Base-by-base conservation (phyloP, 2,888 invertebrate species). In the Rutpela maculata region DNA sequence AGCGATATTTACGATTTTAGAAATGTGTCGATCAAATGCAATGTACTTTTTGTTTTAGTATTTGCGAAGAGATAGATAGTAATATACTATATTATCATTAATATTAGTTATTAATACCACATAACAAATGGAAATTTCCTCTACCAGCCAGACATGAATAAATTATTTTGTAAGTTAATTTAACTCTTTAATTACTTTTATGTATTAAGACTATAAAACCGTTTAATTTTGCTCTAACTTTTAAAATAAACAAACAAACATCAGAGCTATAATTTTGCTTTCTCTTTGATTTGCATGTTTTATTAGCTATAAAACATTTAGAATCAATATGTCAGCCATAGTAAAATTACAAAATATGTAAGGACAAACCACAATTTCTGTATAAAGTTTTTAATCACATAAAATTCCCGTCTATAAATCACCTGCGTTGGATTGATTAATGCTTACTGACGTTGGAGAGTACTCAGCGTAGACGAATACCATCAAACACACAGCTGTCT, bases 151-250 rank as follows among this genome's bases (percentile, higher is more conserved):
- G 50, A n/a, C 7, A 50, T n/a, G n/a, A 50, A 50, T 50, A 17
- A 50, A 50, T 50, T 6, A 50, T 50, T 50, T 15, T 7, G 50
- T 50, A 50, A 43, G 43, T 43, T 38, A 43, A 50, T 50, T 50
- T n/a, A 50, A 50, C n/a, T 50, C 15, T n/a, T 50, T 50, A 15
- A 50, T 50, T 50, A 50, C 50, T n/a, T 50, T 50, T 50, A n/a
- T 50, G n/a, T n/a, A n/a, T 50, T 0, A 50, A 50, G n/a, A 5
- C 15, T 15, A 50, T 50, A 50, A 50, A 50, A 6, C 50, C 11
- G 50, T 50, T 50, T 50, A n/a, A n/a, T 50, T 50, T 50, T 50
- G 50, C 50, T n/a, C 50, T n/a, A 50, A n/a, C 50, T 50, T 50
- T 50, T 50, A n/a, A 50, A 50, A 50, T n/a, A 50, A 15, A 50